Base-by-base conservation (phyloP, 2,888 invertebrate species). In the Drosophila anceps region DNA sequence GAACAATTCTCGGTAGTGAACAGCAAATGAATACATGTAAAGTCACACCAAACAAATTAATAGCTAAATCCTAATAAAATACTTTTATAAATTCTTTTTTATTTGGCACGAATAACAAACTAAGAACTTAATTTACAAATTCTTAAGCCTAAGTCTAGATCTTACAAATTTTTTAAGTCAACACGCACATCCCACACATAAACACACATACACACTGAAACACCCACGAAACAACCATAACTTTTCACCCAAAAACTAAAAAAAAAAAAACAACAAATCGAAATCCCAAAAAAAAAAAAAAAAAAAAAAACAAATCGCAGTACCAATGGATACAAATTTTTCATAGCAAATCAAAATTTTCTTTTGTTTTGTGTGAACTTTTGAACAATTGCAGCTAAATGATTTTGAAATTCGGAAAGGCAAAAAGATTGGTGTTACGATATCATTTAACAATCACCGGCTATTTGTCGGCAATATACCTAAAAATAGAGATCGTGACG, bases 381-480 rank as follows among this genome's bases (percentile, higher is more conserved):
- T 92, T 96, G 96, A 96, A 86, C 96, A 96, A 96, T 97, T 97
- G 95, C 97, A 98, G 98, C 97, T 98, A 96, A 98, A 98, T 97
- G 98, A 98, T 96, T 97, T 97, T 96, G 98, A 98, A 97, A 98
- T 98, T 96, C 97, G 97, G 96, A 98, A 98, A 95, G 98, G 98
- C 95, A 98, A 98, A 97, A 97, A 97, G 96, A 97, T 98, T 96
- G 98, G 98, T 96, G 98, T 98, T 95, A 98, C 98, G 95, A 96
- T 98, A 96, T 98, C 98, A 95, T 98, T 98, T 96, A 98, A 98
- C 96, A 98, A 98, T 97, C 98, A 98, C 95, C 97, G 98, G 95
- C 97, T 98, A 96, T 98, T 98, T 97, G 98, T 98, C 96, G 98
- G 98, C 95, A 98, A 98, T 98, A 98, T 98, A 96, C 98, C 98